Evolutionary conservation across 2,888 invertebrate genomes (phyloP).

Genomic region (Meta bourneti): DNA sequence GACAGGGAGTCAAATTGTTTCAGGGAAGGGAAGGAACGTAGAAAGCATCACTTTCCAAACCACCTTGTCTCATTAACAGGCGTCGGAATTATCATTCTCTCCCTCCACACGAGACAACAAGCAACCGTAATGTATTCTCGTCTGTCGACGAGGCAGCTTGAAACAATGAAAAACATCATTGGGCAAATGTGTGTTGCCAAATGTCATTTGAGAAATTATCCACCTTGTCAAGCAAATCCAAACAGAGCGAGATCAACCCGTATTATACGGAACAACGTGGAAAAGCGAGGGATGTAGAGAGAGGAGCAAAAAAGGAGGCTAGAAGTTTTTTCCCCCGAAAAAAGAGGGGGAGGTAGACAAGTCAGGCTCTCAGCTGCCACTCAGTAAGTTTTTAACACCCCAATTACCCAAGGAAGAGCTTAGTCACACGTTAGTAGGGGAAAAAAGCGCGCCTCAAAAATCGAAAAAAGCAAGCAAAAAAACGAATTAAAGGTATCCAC

Average conservation of each 20-base stretch:
- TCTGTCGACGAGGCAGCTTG: conserved; percentile 27
- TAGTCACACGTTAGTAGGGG: conserved; percentile 1
- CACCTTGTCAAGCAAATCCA: conserved; percentile 86
- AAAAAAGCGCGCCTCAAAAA: conserved; percentile 33
- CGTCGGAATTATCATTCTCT: background rate
- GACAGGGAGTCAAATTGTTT: conserved; percentile 62
- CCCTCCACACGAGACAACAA: background rate
- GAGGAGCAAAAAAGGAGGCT: conserved; percentile 4
- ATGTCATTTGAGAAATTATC: conserved; percentile 83
- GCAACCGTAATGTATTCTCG: background rate
- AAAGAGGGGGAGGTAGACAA: conserved; percentile 38
- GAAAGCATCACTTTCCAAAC: conserved; percentile 21
- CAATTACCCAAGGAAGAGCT: conserved; percentile 70
- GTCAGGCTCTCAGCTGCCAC: conserved; percentile 56
- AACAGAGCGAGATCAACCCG: conserved; percentile 80
- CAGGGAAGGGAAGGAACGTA: background rate
- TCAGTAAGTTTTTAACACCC: conserved; percentile 73
- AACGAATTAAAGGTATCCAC: conserved; percentile 75
- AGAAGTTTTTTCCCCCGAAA: background rate
- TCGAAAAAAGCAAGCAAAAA: conserved; percentile 25
- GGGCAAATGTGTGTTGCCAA: conserved; percentile 28
- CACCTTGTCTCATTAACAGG: conserved; percentile 40
- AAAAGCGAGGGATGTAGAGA: background rate
- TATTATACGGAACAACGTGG: conserved; percentile 48
- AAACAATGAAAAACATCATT: conserved; percentile 45